Conservation (phyloP, 2,797 vertebrate genomes). For the Chaetodon trifasciatus region DNA sequence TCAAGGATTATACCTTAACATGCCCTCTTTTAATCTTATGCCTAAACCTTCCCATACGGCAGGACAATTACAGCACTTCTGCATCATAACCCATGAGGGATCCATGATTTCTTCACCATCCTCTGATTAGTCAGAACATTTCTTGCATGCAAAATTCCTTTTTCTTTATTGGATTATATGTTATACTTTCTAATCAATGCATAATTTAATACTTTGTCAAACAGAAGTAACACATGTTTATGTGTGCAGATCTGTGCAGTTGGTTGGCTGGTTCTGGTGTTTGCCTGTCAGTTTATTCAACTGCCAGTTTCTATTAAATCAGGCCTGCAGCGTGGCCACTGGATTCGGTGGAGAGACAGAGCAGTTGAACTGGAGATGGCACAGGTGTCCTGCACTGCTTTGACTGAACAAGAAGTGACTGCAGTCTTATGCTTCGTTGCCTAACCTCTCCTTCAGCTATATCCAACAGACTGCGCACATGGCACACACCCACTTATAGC, state of each 20-base stretch:
- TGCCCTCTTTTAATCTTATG: background rate
- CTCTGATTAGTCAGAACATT: background rate
- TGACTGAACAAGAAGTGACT: conserved; percentile 77
- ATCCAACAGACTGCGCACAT: conserved; percentile 61
- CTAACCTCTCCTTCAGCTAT: conserved; percentile 66
- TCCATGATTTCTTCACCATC: background rate
- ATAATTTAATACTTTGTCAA: conserved; percentile 18
- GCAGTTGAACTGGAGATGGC: conserved; percentile 49
- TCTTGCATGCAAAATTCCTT: background rate
- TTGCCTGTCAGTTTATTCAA: conserved; percentile 52
- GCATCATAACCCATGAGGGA: background rate
- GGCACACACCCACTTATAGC: background rate
- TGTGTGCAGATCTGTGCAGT: conserved; percentile 10
- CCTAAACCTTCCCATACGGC: background rate
- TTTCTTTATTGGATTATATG: background rate
- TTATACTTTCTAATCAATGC: background rate
- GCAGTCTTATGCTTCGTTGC: conserved; percentile 69
- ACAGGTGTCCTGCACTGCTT: conserved; percentile 61
- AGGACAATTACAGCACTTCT: background rate
- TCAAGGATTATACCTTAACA: background rate
- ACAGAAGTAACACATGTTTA: conserved; percentile 22
- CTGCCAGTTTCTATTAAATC: conserved; percentile 65
- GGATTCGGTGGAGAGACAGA: conserved; percentile 27
- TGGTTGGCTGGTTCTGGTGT: conserved; percentile 44
- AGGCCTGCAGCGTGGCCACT: conserved; percentile 32